A percentile compares a stretch with the other conserved stretches of the same genome.
Conservation (phyloP, 1,140 invertebrate species). For the Nylanderia fulva region DNA sequence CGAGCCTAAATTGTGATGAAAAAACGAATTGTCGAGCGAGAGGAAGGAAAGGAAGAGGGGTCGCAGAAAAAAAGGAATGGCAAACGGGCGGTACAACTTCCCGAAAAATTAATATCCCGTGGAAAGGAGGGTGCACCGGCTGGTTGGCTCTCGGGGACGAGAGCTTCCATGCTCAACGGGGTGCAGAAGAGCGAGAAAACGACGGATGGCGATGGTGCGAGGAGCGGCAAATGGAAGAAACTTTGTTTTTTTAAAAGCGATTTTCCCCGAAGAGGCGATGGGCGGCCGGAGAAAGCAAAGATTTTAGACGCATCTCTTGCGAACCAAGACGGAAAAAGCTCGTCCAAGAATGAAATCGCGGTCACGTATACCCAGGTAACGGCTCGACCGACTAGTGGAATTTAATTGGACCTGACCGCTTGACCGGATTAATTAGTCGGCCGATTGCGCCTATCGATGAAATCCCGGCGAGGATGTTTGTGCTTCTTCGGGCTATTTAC, state of each 20-base stretch:
- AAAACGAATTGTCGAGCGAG: slow-evolving; percentile 51
- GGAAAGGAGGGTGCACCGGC: slow-evolving; percentile 71
- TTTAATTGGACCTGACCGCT: slow-evolving; percentile 74
- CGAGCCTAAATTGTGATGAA: slow-evolving; percentile 64
- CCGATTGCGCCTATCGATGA: slow-evolving; percentile 59
- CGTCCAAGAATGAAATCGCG: not conserved
- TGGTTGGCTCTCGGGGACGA: slow-evolving; percentile 70
- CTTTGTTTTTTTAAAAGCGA: slow-evolving; percentile 74
- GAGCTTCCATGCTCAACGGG: slow-evolving; percentile 37
- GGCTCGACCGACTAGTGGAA: slow-evolving; percentile 34
- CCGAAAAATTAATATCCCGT: slow-evolving; percentile 81
- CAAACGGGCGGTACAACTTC: slow-evolving; percentile 74
- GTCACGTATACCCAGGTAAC: slow-evolving; percentile 30
- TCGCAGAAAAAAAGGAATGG: slow-evolving; percentile 25
- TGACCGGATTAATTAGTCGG: slow-evolving; percentile 71
- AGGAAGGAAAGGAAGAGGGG: not conserved
- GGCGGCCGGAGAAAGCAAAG: slow-evolving; percentile 6
- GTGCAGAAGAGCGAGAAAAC: slow-evolving; percentile 40
- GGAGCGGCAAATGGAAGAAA: slow-evolving; percentile 63
- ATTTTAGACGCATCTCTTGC: slow-evolving; percentile 1
- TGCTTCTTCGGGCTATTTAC: slow-evolving; percentile 61
- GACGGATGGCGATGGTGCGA: slow-evolving; percentile 22
- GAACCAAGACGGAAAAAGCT: slow-evolving; percentile 49
- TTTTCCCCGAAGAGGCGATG: not conserved
- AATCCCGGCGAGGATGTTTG: slow-evolving; percentile 6